Evolutionary conservation across 2,797 vertebrate genomes (phyloP), one percentile per base, ranked within the genome.

Genomic region (Peromyscus eremicus): DNA sequence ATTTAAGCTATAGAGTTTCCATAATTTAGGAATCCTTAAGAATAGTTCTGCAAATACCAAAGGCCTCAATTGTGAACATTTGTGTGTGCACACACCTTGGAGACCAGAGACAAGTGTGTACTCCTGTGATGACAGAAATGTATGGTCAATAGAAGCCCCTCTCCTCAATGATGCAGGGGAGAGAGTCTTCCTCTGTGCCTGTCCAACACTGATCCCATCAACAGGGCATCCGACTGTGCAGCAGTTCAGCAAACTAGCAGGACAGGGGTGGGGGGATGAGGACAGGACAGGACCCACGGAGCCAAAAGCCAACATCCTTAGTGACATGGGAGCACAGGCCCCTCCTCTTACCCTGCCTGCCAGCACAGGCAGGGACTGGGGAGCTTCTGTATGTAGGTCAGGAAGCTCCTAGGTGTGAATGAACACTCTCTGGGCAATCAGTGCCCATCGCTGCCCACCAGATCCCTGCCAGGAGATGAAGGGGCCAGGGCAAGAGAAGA

Each of bases 141-240:
- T 5, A 14, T 2, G 12, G 40, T 34, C n/a, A 43, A 85, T 9
- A 81, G 62, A 89, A 95, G 77, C 23, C 86, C 86, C 66, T 11
- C 25, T 29, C 57, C 89, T 80, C 43, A 13, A 9, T 66, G 79
- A 91, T 55, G 43, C 87, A 46, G 68, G 62, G n/a, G 88, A 16
- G 40, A 52, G 66, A n/a, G 64, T 70, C 32, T 71, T 37, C 52
- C 37, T 43, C 13, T n/a, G 40, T n/a, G 17, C 25, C 73, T 90
- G 90, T 73, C 85, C 92, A 73, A 57, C 68, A 95, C 68, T 25
- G 81, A 64, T 46, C 79, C 93, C 43, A 32, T 85, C 57, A 60
- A 86, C 62, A 80, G 87, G 70, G 64, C 87, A 62, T 77, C 71
- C 49, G 85, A 83, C 55, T 81, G 68, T 43, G 34, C 66, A n/a